These are phyloP conservation scores for Ophioderma brevispina DNA, from an alignment of 35 echinoderm and acorn worm species.

Conservation along the genomic window DNA sequence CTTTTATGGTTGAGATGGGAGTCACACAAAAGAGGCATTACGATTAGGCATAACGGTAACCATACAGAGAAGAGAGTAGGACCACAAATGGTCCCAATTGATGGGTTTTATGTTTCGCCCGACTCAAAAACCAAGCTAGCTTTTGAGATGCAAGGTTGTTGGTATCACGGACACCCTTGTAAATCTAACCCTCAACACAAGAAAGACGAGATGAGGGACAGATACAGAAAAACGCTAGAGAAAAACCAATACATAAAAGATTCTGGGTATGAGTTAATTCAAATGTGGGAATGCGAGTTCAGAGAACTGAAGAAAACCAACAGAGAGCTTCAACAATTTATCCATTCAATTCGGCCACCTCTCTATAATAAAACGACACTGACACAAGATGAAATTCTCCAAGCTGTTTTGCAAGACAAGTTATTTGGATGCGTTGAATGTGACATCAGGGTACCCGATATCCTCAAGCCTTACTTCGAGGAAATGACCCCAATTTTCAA, in stretches of 20 bases:
- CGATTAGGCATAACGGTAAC: constrained; percentile 41
- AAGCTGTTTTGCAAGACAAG: neutral
- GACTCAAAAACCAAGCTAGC: constrained; percentile 32
- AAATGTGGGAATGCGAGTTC: constrained; percentile 50
- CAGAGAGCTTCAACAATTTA: neutral
- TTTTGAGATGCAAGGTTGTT: constrained; percentile 62
- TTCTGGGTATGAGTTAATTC: neutral
- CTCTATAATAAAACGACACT: neutral
- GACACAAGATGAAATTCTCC: neutral
- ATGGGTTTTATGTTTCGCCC: constrained; percentile 23
- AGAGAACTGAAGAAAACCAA: neutral
- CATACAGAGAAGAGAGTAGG: constrained; percentile 42
- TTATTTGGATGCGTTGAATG: constrained; percentile 24
- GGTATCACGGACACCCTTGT: constrained; percentile 67
- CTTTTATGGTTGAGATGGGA: constrained; percentile 52
- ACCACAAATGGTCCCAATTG: constrained; percentile 17
- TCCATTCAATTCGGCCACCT: neutral
- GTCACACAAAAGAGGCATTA: neutral
- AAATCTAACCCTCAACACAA: neutral
- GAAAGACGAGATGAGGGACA: neutral
- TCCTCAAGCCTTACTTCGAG: constrained; percentile 5
- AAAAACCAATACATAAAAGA: constrained; percentile 36
- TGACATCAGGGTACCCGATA: constrained; percentile 11
- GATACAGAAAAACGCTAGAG: neutral
- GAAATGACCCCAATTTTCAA: constrained; percentile 25